phyloP scores from a whole-genome alignment of 1,140 invertebrate species.

The Wiebesia pumilae region DNA sequence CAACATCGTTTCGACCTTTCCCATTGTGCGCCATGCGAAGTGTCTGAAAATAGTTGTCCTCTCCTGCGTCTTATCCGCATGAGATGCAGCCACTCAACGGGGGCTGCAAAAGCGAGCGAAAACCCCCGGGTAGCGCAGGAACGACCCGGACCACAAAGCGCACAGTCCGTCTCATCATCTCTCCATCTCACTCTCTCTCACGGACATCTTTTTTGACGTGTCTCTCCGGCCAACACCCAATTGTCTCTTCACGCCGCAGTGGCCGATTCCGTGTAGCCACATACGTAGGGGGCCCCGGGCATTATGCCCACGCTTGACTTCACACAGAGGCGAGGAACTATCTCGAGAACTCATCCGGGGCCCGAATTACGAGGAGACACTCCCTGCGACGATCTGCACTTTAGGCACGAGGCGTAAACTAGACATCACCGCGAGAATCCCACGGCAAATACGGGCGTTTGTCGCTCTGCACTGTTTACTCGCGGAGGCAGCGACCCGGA shows the following conservation, averaged over 20 bases:
- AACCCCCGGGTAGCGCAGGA: neutral
- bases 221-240: slow-evolving; percentile 10
- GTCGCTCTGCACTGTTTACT: slow-evolving; percentile 18
- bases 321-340: neutral
- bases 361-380: slow-evolving; percentile 1
- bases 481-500: neutral
- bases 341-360: neutral
- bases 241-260: slow-evolving; percentile 31
- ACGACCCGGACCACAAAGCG: neutral
- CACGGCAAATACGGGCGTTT: neutral
- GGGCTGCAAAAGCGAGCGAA: neutral
- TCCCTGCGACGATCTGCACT: neutral
- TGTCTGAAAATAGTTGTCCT: slow-evolving; percentile 12
- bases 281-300: slow-evolving; percentile 8
- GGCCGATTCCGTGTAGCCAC: slow-evolving; percentile 38
- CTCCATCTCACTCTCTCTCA: neutral
- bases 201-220: neutral
- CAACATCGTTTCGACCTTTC: slow-evolving; percentile 57
- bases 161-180: neutral
- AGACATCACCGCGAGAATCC: slow-evolving; percentile 44
- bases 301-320: slow-evolving; percentile 33
- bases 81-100: neutral
- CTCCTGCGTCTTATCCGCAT: neutral
- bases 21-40: slow-evolving; percentile 22
- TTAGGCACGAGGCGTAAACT: slow-evolving; percentile 50